phyloP scores from a whole-genome alignment of 2,113 vertebrate genomes.

The Mirza zaza region DNA sequence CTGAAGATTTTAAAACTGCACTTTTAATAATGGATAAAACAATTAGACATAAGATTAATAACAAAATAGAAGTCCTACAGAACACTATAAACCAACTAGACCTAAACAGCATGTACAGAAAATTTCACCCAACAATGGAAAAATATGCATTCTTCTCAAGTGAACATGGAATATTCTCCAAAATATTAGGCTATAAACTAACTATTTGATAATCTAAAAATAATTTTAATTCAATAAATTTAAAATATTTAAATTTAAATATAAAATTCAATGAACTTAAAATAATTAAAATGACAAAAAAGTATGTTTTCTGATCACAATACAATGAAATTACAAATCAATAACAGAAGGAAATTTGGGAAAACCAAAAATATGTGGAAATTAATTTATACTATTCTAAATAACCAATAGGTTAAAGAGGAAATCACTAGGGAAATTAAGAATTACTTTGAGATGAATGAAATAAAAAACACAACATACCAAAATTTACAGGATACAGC shows the following conservation, averaged over 20 bases:
- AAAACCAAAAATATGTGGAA: not conserved
- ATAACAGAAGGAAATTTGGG: not conserved
- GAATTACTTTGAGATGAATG: not conserved
- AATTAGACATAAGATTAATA: not conserved
- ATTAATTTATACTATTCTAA: accelerated
- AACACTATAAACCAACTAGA: accelerated
- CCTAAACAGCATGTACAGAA: not conserved
- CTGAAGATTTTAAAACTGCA: not conserved
- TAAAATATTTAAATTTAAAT: not conserved
- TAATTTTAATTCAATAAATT: not conserved
- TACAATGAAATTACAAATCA: not conserved
- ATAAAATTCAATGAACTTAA: not conserved
- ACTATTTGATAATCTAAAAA: not conserved
- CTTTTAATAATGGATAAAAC: not conserved
- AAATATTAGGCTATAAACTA: not conserved
- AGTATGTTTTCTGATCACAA: not conserved
- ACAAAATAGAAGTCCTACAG: not conserved
- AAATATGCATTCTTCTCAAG: not conserved
- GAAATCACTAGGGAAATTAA: not conserved
- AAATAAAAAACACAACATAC: not conserved
- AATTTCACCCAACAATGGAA: accelerated
- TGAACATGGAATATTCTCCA: not conserved
- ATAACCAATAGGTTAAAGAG: not conserved
- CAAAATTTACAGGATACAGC: accelerated
- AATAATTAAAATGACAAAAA: not conserved